Evolutionary conservation across 2,888 invertebrate genomes (phyloP), one percentile per base, ranked within the genome.

Genomic region (Melitaea athalia): DNA sequence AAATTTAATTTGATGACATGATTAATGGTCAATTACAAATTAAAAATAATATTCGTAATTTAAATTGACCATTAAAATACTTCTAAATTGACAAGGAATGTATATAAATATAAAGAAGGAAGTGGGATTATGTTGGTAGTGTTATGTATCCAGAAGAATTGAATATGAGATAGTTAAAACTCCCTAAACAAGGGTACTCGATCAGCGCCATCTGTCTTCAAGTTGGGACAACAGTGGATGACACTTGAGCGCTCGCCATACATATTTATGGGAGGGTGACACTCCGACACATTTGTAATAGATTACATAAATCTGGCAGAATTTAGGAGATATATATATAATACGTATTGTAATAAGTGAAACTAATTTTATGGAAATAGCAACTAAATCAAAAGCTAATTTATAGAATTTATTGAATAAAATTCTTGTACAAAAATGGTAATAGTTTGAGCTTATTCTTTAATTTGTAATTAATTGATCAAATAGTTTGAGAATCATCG

Each of bases 201-300:
- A 71, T 67, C 67, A 69, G 59, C 67, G 72, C 72, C 72, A 69
- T 72, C 69, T 72, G 72, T 72, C 72, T 67, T 69, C 59, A 49
- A 24, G 59, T 62, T 14, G 42, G 31, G 61, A 49, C 59, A 61
- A 64, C 63, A 50, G 43, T 65, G 64, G 59, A 52, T 52, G 66
- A 66, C 61, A 60, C 66, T 66, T 47, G 47, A 24, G 33, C 55
- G 55, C 65, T 53, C 59, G 31, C n/a, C 47, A 61, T 61, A 53
- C 66, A 66, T 66, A 66, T 66, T 66, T 66, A 61, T 66, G 47
- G 52, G 24, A 49, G 59, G 64, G 64, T 61, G 64, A 42, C 69
- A 59, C 53, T 69, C 42, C 63, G 59, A 63, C 42, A 55, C 43
- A 31, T 53, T 53, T 43, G 43, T 42, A 49, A 50, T 63, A 57